Evolutionary conservation across 2,888 invertebrate species (phyloP).

Genomic region (Sialis lutaria): DNA sequence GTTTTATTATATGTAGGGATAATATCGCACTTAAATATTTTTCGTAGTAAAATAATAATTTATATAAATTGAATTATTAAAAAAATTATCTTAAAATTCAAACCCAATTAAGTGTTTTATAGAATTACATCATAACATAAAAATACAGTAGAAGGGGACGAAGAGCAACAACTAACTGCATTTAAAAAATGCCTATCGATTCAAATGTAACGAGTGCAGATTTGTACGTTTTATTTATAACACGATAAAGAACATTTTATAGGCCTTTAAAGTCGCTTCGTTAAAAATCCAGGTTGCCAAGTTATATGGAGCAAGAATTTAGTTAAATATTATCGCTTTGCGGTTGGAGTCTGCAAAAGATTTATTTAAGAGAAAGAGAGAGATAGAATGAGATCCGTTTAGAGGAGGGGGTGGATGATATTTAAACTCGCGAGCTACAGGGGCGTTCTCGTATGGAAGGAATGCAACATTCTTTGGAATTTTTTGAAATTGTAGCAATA

Average conservation of each 20-base stretch:
- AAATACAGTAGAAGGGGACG: too few species aligned
- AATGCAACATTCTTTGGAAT: too few species aligned
- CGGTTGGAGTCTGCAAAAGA: conserved; percentile 26
- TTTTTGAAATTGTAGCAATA: too few species aligned
- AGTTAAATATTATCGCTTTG: conserved; percentile 27
- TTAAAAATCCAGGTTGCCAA: conserved; percentile 16
- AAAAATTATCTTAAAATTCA: too few species aligned
- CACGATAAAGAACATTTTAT: conserved; percentile 6
- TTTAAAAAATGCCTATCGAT: not conserved
- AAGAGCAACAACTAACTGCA: too few species aligned
- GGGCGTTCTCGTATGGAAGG: conserved; percentile 13
- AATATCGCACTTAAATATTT: too few species aligned
- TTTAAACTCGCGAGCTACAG: conserved; percentile 19
- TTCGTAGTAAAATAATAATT: too few species aligned
- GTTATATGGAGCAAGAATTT: conserved; percentile 27
- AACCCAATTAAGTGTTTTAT: too few species aligned
- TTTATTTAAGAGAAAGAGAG: conserved; percentile 16
- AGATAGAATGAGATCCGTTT: too few species aligned
- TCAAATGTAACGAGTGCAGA: not conserved
- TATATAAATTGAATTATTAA: too few species aligned
- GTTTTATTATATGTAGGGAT: too few species aligned
- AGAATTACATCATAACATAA: too few species aligned
- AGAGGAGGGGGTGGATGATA: conserved; percentile 18
- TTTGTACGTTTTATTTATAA: conserved; percentile 5
- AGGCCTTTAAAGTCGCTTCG: conserved; percentile 5